Conservation (phyloP, 2,888 invertebrate species). For the Xestoiulus laeticollis region DNA sequence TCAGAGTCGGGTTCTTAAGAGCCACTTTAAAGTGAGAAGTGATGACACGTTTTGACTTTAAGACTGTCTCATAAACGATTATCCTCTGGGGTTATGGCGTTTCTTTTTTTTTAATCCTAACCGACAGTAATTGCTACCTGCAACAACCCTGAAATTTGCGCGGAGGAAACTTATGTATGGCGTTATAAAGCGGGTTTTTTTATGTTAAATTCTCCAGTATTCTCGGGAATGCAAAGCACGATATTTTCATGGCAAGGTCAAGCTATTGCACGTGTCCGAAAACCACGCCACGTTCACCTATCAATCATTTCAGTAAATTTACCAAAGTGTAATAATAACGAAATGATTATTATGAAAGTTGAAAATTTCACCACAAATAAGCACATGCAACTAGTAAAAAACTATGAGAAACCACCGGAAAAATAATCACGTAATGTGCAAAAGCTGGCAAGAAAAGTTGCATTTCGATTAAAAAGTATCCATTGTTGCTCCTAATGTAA, state of each 20-base stretch:
- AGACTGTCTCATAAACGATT: constrained; percentile 16
- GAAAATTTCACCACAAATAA: too few species aligned
- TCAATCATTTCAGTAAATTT: neutral
- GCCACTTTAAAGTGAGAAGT: neutral
- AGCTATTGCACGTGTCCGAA: neutral
- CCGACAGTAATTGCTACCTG: neutral
- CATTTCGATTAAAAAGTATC: too few species aligned
- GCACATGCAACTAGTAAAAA: too few species aligned
- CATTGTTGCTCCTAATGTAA: too few species aligned
- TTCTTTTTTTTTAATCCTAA: neutral
- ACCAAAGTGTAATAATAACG: too few species aligned
- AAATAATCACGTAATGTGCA: too few species aligned
- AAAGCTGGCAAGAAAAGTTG: too few species aligned
- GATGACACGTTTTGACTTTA: neutral
- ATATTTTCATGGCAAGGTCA: too few species aligned
- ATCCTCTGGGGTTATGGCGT: neutral
- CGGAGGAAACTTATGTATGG: neutral
- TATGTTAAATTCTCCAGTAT: neutral
- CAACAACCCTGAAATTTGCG: neutral
- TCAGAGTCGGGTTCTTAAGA: neutral
- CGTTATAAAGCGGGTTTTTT: neutral
- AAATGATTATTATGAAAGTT: too few species aligned
- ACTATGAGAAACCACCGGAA: too few species aligned
- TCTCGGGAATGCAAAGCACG: neutral
- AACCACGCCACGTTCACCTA: neutral